Evolutionary conservation across 2,888 invertebrate genomes (phyloP), one percentile per base, ranked within the genome.

Genomic region (Cosmopolites sordidus): DNA sequence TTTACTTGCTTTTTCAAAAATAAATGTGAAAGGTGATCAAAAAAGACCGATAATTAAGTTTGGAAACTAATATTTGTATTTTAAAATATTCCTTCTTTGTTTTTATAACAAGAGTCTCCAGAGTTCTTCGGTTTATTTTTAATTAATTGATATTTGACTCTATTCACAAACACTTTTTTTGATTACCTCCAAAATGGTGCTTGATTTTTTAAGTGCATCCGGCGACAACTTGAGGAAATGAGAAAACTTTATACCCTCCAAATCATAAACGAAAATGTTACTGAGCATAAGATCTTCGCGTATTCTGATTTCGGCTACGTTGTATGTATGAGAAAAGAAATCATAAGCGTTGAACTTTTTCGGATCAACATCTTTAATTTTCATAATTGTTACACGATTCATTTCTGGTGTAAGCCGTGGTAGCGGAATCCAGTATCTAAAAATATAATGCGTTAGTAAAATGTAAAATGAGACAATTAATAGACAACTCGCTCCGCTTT

Each of bases 251-350:
- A 70, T 57, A 1, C 70, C 62, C 14, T 73, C 68, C 49, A 78
- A 65, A 48, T 79, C 79, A 9, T 76, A 54, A 0, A 79, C 60
- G 69, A 76, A 72, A 16, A 78, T 72, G 45, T 78, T 78, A 1
- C 71, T 72, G 1, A 75, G 54, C 50, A 73, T 68, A 51, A 75
- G 74, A 56, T 79, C 79, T 42, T 73, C 69, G 42, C 69, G 72
- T 12, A 78, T 47, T 56, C 77, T 69, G 29, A 79, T 64, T 48
- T 79, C 79, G 1, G 67, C 69, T 63, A 77, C 72, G 69, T 77
- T 75, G 39, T 75, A 72, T 3, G 73, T 68, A 43, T 75, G 74
- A 18, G 71, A 70, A 27, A 75, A 69, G 11, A 75, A 63, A 3
- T 65, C 57, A 49, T 75, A 72, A 0, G 67, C 58, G 0, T 68